phyloP scores from a whole-genome alignment of 2,888 invertebrate species.

The Aspidiotus destructor region DNA sequence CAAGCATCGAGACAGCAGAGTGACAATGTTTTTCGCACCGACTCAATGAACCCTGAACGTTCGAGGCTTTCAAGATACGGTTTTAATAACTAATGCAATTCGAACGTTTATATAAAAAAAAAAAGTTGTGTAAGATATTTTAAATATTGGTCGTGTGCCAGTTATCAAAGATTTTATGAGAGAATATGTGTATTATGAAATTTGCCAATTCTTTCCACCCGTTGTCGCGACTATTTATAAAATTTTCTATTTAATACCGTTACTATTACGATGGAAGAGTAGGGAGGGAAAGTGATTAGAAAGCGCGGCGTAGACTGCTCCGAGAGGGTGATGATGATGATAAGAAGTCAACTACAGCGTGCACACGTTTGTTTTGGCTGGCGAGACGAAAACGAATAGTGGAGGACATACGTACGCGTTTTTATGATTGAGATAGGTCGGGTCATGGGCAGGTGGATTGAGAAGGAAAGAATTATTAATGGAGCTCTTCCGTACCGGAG shows the following conservation, averaged over 20 bases:
- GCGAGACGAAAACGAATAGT: too few relatives aligned
- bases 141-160: slow-evolving; percentile 25
- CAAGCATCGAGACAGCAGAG: neutral
- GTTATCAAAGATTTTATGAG: slow-evolving; percentile 25
- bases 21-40: neutral
- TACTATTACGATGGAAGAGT: too few relatives aligned
- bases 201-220: slow-evolving; percentile 28
- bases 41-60: slow-evolving; percentile 2
- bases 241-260: slow-evolving; percentile 20
- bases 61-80: neutral
- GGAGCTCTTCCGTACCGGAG: too few relatives aligned
- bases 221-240: slow-evolving; percentile 21
- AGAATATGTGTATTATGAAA: slow-evolving; percentile 22
- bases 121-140: slow-evolving; percentile 16
- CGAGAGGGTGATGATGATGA: too few relatives aligned
- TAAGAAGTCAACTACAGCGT: too few relatives aligned
- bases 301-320: neutral
- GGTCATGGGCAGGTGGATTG: too few relatives aligned
- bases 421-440: too few relatives aligned
- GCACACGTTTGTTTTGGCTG: too few relatives aligned
- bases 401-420: too few relatives aligned
- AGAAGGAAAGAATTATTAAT: too few relatives aligned
- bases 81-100: neutral
- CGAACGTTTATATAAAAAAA: slow-evolving; percentile 2
- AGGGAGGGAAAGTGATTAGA: too few relatives aligned